These are phyloP conservation scores for Drusus annulatus DNA, from an alignment of 1,140 invertebrate genomes.

Conservation along the genomic window DNA sequence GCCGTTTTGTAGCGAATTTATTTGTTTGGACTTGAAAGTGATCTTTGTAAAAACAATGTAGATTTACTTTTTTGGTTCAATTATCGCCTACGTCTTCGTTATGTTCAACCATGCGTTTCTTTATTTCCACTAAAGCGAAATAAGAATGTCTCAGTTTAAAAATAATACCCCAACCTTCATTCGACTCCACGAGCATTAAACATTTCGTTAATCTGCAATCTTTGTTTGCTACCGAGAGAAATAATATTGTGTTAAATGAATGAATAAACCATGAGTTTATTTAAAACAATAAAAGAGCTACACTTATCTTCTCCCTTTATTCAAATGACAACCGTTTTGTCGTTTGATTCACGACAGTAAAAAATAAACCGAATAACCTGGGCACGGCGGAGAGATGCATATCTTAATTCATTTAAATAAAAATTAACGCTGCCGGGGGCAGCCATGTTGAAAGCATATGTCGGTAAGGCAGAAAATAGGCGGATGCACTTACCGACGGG, in stretches of 20 bases:
- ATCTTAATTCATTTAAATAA: conserved; percentile 57
- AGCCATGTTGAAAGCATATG: conserved; percentile 43
- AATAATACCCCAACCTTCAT: background rate
- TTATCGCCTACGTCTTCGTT: too few relatives aligned
- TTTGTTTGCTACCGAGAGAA: conserved; percentile 16
- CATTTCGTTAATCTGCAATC: conserved; percentile 11
- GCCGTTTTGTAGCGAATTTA: too few relatives aligned
- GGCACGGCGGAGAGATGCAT: conserved; percentile 40
- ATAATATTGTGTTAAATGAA: conserved; percentile 40
- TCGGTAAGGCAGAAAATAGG: conserved; percentile 43
- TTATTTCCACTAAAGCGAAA: too few relatives aligned
- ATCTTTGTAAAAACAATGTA: too few relatives aligned
- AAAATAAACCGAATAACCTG: conserved; percentile 40
- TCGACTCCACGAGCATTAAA: conserved; percentile 1
- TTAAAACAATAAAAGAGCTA: conserved; percentile 39
- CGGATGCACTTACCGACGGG: conserved; percentile 37
- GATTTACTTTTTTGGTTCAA: too few relatives aligned
- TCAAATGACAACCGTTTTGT: conserved; percentile 48
- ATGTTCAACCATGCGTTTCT: too few relatives aligned
- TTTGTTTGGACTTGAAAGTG: too few relatives aligned
- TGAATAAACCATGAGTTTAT: conserved; percentile 43
- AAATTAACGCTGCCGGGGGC: conserved; percentile 54
- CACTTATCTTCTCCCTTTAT: conserved; percentile 39
- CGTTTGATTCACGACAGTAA: conserved; percentile 43
- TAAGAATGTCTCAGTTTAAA: conserved; percentile 21